phyloP scores from a whole-genome alignment of 1,140 invertebrate species.

The Atta cephalotes region DNA sequence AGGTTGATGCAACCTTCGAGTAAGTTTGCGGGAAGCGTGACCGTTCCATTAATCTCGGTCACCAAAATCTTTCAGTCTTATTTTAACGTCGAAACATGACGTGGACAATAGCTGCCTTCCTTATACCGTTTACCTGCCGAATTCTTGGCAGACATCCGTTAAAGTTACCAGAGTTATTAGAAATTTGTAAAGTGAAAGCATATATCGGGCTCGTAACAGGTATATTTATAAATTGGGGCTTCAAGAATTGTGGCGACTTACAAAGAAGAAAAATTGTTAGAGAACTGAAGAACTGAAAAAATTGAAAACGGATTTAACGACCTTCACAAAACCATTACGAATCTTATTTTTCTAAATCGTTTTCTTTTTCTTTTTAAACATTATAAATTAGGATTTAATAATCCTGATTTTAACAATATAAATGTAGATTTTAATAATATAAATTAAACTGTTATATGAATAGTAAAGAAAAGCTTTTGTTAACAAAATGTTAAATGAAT shows the following conservation, averaged over 20 bases:
- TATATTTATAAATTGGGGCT: neutral
- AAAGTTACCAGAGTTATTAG: conserved; percentile 19
- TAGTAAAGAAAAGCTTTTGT: too few species aligned
- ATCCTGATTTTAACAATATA: too few species aligned
- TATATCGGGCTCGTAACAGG: neutral
- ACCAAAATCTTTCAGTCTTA: neutral
- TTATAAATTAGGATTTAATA: too few species aligned
- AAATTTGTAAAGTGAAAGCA: neutral
- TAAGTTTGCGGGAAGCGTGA: conserved; percentile 58
- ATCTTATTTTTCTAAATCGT: too few species aligned
- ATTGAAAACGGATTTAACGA: too few species aligned
- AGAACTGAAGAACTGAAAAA: too few species aligned
- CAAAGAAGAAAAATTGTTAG: neutral
- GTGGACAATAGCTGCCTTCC: too few species aligned
- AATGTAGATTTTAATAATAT: too few species aligned
- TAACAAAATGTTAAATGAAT: too few species aligned
- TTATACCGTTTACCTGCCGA: neutral
- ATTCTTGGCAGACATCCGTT: neutral
- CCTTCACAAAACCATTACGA: too few species aligned
- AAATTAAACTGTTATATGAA: too few species aligned
- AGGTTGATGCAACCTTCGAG: conserved; percentile 68
- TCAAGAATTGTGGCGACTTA: neutral
- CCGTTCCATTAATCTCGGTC: neutral
- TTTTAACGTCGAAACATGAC: neutral
- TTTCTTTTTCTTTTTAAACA: too few species aligned